Evolutionary conservation across 2,797 vertebrate genomes (phyloP).

Genomic region (Takifugu rubripes): DNA sequence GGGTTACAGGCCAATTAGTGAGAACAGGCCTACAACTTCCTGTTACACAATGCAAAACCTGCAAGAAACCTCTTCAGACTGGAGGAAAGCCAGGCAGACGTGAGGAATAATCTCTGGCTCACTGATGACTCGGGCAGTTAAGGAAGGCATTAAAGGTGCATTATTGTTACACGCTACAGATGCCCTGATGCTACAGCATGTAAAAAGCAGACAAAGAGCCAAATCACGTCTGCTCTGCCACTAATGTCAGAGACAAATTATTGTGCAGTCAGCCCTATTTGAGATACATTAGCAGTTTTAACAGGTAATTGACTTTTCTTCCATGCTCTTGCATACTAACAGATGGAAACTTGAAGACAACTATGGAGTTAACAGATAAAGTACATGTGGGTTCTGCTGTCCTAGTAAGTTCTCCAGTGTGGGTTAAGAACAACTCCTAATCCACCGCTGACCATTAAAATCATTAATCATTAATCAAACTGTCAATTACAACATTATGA

Average conservation of each 20-base stretch:
- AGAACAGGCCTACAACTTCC: constrained; percentile 21
- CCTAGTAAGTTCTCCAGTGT: constrained; percentile 43
- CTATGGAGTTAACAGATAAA: constrained; percentile 55
- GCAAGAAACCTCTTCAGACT: constrained; percentile 24
- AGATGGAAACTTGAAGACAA: constrained; percentile 61
- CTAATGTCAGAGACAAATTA: constrained; percentile 37
- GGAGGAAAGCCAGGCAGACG: constrained; percentile 33
- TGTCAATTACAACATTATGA: too few relatives aligned
- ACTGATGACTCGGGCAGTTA: constrained; percentile 41
- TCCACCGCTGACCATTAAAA: constrained; percentile 2
- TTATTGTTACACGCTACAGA: constrained; percentile 45
- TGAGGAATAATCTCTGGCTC: constrained; percentile 32
- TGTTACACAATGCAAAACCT: constrained; percentile 28
- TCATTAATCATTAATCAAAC: too few relatives aligned
- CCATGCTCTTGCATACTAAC: constrained; percentile 47
- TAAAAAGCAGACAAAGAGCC: constrained; percentile 27
- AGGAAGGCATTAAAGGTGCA: constrained; percentile 56
- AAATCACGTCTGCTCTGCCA: constrained; percentile 25
- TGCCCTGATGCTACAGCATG: constrained; percentile 21
- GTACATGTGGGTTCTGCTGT: constrained; percentile 66
- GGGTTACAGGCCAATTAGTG: constrained; percentile 7
- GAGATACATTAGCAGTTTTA: constrained; percentile 57
- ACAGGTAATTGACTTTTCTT: constrained; percentile 54
- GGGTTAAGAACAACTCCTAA: constrained; percentile 56
- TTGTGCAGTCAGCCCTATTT: constrained; percentile 50